phyloP scores from a whole-genome alignment of 2,113 vertebrate species.

The Colossoma macropomum region DNA sequence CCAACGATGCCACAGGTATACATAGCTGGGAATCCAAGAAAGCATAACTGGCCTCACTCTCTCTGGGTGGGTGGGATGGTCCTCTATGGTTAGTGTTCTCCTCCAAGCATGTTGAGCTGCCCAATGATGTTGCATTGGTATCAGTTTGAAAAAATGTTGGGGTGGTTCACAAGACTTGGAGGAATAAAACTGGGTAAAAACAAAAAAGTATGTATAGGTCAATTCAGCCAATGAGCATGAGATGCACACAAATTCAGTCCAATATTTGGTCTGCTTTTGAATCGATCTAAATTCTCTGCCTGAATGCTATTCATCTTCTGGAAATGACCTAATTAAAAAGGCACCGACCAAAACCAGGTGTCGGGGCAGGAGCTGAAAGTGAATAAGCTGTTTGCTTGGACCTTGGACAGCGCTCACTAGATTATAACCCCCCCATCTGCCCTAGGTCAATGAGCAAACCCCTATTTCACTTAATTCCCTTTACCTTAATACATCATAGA shows the following conservation, averaged over 20 bases:
- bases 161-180: too few relatives aligned
- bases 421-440: background rate
- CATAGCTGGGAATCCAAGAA: too few relatives aligned
- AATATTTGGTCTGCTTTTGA: background rate
- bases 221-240: background rate
- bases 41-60: too few relatives aligned
- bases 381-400: background rate
- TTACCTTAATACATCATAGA: constrained; percentile 32
- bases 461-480: constrained; percentile 33
- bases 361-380: background rate
- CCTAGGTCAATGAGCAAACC: constrained; percentile 8
- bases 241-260: background rate
- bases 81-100: too few relatives aligned
- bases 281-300: background rate
- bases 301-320: background rate
- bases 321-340: background rate
- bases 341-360: background rate
- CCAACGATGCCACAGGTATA: too few relatives aligned
- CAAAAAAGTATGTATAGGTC: too few relatives aligned
- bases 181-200: too few relatives aligned
- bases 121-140: too few relatives aligned
- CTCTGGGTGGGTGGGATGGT: too few relatives aligned
- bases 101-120: too few relatives aligned
- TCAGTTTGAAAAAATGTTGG: too few relatives aligned
- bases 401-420: background rate